Base-by-base conservation (phyloP, 1,140 invertebrate species). In the Idris sp. region DNA sequence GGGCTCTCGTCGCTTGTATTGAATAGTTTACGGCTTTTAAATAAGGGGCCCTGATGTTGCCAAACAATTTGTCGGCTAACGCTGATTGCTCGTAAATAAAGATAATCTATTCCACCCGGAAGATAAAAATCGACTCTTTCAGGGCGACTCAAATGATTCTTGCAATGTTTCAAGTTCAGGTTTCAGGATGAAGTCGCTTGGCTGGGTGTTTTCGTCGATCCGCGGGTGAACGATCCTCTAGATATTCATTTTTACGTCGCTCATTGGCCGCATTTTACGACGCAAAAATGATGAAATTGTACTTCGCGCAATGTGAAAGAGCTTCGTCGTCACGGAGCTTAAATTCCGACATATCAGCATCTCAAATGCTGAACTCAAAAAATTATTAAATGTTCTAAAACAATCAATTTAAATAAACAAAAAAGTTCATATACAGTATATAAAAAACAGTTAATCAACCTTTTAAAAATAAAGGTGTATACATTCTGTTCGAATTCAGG, bases 81-180 rank as follows among this genome's bases (percentile, higher is more conserved):
- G 77, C 80, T 81, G 82, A 86, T 86, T 83, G 85, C 83, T 86
- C 85, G 84, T 86, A 87, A 87, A 87, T 86, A 87, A 87, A 83
- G 85, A 86, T 87, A 87, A 87, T 87, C 85, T 87, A 86, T 87
- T 86, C 86, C 74, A 86, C 84, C 81, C 85, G 84, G 84, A 86
- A 87, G 84, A 84, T 86, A 86, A 86, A 87, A 86, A 85, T 86
- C 54, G 64, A 74, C 64, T 75, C 76, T n/a, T n/a, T 64, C 51
- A 61, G 62, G 69, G 65, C 67, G 71, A 65, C 49, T 62, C 25
- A 4, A 51, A 36, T 43, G 41, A 48, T 74, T 62, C 72, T 49
- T 49, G 56, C 62, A 22, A 33, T 62, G 62, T 51, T n/a, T 62
- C 48, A 68, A 62, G 72, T 68, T 74, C 69, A 58, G 8, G 38